Evolutionary conservation across 2,888 invertebrate species (phyloP), one percentile per base, ranked within the genome.

Genomic region (Brachyopa scutellaris): DNA sequence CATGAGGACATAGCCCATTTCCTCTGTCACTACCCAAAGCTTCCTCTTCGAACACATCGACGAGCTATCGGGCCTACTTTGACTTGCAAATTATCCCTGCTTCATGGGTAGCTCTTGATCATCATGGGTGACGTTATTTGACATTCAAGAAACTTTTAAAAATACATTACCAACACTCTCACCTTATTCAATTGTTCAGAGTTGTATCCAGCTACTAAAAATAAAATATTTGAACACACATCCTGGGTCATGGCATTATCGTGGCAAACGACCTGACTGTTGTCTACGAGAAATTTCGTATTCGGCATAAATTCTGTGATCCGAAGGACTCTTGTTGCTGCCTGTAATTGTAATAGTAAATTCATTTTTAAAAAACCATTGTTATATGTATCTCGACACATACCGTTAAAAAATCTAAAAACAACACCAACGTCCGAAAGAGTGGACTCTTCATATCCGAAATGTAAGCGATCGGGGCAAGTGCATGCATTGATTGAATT

Each of bases 171-270:
- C n/a, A n/a, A n/a, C n/a, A n/a, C n/a, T n/a, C 86, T 83, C 88
- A 93, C 93, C 88, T 89, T 90, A 88, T 94, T 93, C 76, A 93
- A 88, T 86, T 93, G 92, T 42, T 91, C 89, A 3, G 91, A 90
- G 89, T 93, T 92, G 83, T 91, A 92, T 49, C 95, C 95, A 38
- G 92, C 92, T 1, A 94, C 89, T 55, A 94, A 87, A 87, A 94
- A 94, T 31, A 94, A 88, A 31, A 93, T 88, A 85, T 93, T 92
- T 59, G 92, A 90, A 86, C 94, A 95, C 15, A 94, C 87, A 45
- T 90, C 88, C 86, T 92, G 92, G 7, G 91, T 91, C 80, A 91
- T 90, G 31, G 91, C 90, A 76, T 90, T 90, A 86, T 92, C 91
- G 59, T 90, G 90, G 85, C 93, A 93, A 7, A 92, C 87, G 23